These are phyloP conservation scores for Etheostoma nigrum DNA, from an alignment of 2,797 vertebrate genomes.

Conservation along the genomic window DNA sequence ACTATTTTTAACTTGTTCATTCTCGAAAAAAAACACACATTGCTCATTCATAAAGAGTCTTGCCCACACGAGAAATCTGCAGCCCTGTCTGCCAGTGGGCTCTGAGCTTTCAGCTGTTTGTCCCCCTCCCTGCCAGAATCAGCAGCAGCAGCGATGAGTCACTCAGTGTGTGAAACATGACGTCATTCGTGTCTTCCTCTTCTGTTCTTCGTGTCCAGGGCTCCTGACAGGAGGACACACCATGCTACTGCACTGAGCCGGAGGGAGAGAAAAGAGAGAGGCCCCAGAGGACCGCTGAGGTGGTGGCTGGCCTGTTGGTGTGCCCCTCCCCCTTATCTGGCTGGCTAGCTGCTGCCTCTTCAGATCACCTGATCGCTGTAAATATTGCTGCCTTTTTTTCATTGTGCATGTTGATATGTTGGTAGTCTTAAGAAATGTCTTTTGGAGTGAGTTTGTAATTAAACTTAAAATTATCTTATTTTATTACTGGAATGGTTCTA, in stretches of 20 bases:
- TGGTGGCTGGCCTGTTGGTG: constrained; percentile 67
- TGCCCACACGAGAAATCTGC: neutral
- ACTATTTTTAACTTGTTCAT: neutral
- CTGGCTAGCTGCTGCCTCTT: constrained; percentile 56
- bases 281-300: constrained; percentile 71
- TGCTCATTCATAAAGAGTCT: constrained; percentile 17
- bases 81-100: constrained; percentile 34
- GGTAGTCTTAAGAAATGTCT: neutral
- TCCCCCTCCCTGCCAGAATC: constrained; percentile 60
- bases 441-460: neutral
- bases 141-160: constrained; percentile 81
- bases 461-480: neutral
- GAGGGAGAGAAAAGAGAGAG: constrained; percentile 67
- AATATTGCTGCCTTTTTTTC: constrained; percentile 52
- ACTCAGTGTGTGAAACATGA: constrained; percentile 80
- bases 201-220: constrained; percentile 71
- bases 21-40: neutral
- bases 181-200: constrained; percentile 81
- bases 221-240: constrained; percentile 74
- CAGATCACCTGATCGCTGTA: constrained; percentile 67
- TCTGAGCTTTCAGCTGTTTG: constrained; percentile 55
- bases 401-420: constrained; percentile 34
- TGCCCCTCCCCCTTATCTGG: constrained; percentile 60
- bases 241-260: constrained; percentile 80
- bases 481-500: neutral